Evolutionary conservation across 2,888 invertebrate species (phyloP), one percentile per base, ranked within the genome.

Genomic region (Plebejus anna): DNA sequence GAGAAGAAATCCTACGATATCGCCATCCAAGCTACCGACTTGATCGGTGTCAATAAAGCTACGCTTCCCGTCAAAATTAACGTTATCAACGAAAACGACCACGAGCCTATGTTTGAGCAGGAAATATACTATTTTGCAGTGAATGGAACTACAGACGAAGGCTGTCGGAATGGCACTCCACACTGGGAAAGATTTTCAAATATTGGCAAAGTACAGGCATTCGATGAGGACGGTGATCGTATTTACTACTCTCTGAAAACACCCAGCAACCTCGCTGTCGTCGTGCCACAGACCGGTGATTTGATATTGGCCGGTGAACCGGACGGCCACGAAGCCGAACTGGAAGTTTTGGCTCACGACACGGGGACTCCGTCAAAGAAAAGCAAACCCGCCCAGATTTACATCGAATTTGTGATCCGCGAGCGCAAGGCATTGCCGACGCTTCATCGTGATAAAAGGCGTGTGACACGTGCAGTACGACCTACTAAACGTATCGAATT

Each of bases 401-500:
- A 97, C 80, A 94, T 98, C 42, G 96, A 97, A 83, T 97, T 97
- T 81, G 89, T 95, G 78, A 87, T 92, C 81, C 95, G 95, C 76
- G 95, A 95, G 73, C 94, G 94, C 76, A 95, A 94, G 81, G 94
- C 95, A 76, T 91, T 96, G 82, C 95, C 96, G 79, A 91, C 95
- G 79, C 96, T 96, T 88, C 95, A 94, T 83, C 95, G 97, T 75
- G 95, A 95, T 79, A 97, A 97, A 87, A 95, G 97, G 71, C 95
- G 97, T 76, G 97, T 98, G 2, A 98, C 98, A 51, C 95, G 98
- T 76, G 98, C 98, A 5, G 98, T 98, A n/a, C 95, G 98, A 76
- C 98, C 98, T n/a, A 98, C 98, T 2, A 98, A 98, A 92, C 96
- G 98, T 81, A 97, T 98, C 81, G 98, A 98, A 85, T 98, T 98